Evolutionary conservation across 1,140 invertebrate species (phyloP).

Genomic region (Musca domestica): DNA sequence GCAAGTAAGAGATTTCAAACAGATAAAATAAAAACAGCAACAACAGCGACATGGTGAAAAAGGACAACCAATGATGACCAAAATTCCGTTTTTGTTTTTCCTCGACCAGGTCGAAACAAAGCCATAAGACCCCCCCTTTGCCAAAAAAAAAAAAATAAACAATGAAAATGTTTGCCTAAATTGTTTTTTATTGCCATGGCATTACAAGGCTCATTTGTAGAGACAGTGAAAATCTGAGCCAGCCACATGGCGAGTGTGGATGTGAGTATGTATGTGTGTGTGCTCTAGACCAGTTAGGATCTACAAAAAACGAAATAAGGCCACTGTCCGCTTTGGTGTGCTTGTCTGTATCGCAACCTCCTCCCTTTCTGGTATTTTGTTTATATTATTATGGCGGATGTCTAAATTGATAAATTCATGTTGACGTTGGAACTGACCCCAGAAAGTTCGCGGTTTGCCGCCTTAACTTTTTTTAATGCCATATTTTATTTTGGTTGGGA

Average conservation of each 20-base stretch:
- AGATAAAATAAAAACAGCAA: slow-evolving; percentile 10
- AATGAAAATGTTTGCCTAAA: not conserved
- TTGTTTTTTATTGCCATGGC: not conserved
- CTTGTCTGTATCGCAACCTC: too few species aligned
- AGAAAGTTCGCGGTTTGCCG: slow-evolving; percentile 27
- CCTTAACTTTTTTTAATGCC: slow-evolving; percentile 15
- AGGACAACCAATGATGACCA: not conserved
- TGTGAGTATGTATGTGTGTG: too few species aligned
- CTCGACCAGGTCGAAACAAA: not conserved
- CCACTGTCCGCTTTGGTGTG: not conserved
- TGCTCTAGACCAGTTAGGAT: too few species aligned
- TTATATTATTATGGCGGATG: slow-evolving; percentile 16
- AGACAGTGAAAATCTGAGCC: not conserved
- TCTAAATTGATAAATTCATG: slow-evolving; percentile 22
- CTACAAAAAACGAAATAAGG: too few species aligned
- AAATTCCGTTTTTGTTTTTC: not conserved
- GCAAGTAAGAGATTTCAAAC: not conserved
- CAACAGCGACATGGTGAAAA: too few species aligned
- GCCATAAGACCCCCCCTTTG: too few species aligned
- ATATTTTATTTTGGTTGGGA: not conserved
- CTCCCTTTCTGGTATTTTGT: slow-evolving; percentile 5
- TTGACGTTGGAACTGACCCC: slow-evolving; percentile 18
- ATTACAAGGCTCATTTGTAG: not conserved
- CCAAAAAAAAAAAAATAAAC: not conserved
- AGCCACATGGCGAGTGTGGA: too few species aligned